Conservation (phyloP, 2,888 invertebrate genomes). For the Pimpla rufipes region DNA sequence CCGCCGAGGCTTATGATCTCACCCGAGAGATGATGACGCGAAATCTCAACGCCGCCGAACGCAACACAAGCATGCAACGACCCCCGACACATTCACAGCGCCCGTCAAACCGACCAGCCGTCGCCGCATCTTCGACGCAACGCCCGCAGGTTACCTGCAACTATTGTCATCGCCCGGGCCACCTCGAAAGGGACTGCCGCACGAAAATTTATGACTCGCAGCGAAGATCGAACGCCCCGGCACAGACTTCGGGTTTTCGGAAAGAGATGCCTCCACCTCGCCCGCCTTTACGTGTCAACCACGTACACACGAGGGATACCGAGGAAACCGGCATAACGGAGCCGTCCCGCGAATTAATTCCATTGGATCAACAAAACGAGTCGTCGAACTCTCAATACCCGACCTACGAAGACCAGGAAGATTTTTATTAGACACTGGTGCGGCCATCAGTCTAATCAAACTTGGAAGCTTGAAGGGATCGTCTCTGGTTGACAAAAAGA, state of each 20-base stretch:
- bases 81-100: no score
- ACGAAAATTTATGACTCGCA: not conserved
- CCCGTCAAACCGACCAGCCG: not conserved
- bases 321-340: not conserved
- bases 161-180: not conserved
- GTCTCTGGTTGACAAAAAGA: not conserved
- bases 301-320: not conserved
- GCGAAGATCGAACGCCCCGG: not conserved
- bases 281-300: not conserved
- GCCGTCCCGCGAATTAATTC: conserved; percentile 4
- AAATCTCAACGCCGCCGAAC: conserved; percentile 12
- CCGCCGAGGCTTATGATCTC: conserved; percentile 23
- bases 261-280: not conserved
- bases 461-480: not conserved
- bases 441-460: conserved; percentile 18
- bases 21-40: conserved; percentile 28
- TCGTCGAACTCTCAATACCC: conserved; percentile 19
- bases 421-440: conserved; percentile 28
- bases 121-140: not conserved
- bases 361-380: conserved; percentile 22
- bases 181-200: not conserved
- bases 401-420: conserved; percentile 3
- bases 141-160: not conserved
- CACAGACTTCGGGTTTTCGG: conserved; percentile 27
- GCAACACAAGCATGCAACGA: not conserved